Percentiles rank a stretch among this genome's conserved stretches.
These are phyloP conservation scores for Elysia crispata DNA, from an alignment of 2,888 invertebrate species.

Conservation along the genomic window DNA sequence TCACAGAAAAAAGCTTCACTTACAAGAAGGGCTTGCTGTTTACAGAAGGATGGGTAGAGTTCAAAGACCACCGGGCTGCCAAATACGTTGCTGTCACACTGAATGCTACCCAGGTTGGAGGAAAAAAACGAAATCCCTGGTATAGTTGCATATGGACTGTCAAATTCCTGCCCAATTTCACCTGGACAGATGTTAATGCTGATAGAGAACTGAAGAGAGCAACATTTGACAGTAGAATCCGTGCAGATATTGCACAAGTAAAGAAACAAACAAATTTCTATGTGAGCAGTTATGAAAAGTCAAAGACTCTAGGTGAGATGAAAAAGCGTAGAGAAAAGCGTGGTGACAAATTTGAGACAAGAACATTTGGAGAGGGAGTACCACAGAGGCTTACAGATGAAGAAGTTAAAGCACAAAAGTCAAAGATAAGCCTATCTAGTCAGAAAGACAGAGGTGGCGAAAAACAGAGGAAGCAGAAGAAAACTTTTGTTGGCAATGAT, in stretches of 20 bases:
- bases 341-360: constrained; percentile 46
- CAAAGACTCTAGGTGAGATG: constrained; percentile 81
- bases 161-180: constrained; percentile 94
- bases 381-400: constrained; percentile 44
- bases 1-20: constrained; percentile 60
- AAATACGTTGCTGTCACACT: constrained; percentile 89
- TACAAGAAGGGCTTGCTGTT: constrained; percentile 69
- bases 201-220: constrained; percentile 94
- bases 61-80: constrained; percentile 90
- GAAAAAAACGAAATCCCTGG: constrained; percentile 89
- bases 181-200: constrained; percentile 97
- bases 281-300: constrained; percentile 87
- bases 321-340: constrained; percentile 53
- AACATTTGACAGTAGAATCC: constrained; percentile 89
- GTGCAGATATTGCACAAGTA: constrained; percentile 92
- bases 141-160: constrained; percentile 96
- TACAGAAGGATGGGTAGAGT: constrained; percentile 96
- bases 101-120: constrained; percentile 84
- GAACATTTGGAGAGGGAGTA: constrained; percentile 39
- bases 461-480: constrained; percentile 30
- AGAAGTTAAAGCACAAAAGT: constrained; percentile 31
- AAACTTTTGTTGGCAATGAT: constrained; percentile 40
- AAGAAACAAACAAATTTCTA: constrained; percentile 85
- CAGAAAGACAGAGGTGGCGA: not conserved
- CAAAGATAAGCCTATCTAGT: not conserved